phyloP scores from a whole-genome alignment of 2,888 invertebrate species.

The Peribatodes rhomboidaria region DNA sequence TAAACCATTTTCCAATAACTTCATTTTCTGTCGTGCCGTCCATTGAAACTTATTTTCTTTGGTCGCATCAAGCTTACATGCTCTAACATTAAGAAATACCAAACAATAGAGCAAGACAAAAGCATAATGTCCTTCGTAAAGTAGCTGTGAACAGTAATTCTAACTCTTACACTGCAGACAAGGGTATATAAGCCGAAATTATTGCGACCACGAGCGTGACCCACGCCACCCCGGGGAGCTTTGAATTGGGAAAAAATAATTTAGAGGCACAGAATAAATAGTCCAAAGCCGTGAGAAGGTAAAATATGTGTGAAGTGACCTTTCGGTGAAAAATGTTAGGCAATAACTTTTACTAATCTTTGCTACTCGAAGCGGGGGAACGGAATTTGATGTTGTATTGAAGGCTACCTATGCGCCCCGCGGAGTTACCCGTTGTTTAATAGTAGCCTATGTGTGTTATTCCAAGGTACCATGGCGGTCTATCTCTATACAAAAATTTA shows the following conservation, averaged over 20 bases:
- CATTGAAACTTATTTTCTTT: background rate
- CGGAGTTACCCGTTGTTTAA: too few relatives aligned
- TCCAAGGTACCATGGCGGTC: too few relatives aligned
- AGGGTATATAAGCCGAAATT: conserved; percentile 23
- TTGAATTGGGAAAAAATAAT: conserved; percentile 32
- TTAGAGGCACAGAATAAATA: conserved; percentile 22
- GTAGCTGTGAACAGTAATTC: background rate
- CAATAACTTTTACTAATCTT: conserved; percentile 14
- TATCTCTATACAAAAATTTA: too few relatives aligned
- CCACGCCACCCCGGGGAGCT: conserved; percentile 1
- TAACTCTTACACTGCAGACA: conserved; percentile 7
- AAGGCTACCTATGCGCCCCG: too few relatives aligned
- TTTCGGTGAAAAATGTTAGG: conserved; percentile 8
- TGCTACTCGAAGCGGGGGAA: background rate
- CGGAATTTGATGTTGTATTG: background rate
- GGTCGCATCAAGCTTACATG: too few relatives aligned
- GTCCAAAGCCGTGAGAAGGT: conserved; percentile 11
- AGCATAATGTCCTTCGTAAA: too few relatives aligned
- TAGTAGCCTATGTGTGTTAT: too few relatives aligned
- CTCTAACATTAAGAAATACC: too few relatives aligned
- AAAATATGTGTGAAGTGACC: conserved; percentile 12
- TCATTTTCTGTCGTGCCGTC: background rate
- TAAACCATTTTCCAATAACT: background rate
- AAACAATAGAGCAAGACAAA: too few relatives aligned
- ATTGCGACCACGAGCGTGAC: conserved; percentile 24